These are phyloP conservation scores for Atherix ibis DNA, from an alignment of 2,888 invertebrate species.

Conservation along the genomic window DNA sequence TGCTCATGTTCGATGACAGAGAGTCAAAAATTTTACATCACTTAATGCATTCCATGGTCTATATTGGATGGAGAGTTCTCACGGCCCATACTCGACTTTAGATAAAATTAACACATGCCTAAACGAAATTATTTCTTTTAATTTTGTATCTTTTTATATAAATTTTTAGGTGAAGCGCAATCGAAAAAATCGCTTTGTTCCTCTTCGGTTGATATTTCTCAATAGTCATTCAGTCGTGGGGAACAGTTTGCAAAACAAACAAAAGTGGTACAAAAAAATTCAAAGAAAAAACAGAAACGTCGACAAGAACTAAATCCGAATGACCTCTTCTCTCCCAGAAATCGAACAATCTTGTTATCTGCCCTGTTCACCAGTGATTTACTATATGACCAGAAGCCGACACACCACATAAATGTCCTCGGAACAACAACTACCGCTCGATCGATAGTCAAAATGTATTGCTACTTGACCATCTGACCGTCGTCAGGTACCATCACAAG, in stretches of 20 bases:
- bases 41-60: conserved; percentile 9
- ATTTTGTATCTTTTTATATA: neutral
- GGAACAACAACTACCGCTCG: conserved; percentile 1
- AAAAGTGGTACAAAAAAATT: conserved; percentile 2
- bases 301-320: neutral
- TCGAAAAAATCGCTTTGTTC: neutral
- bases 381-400: conserved; percentile 13
- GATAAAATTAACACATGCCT: conserved; percentile 7
- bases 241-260: conserved; percentile 1
- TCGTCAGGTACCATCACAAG: too few species aligned
- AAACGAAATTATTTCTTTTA: conserved; percentile 1
- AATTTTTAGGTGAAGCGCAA: neutral
- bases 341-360: conserved; percentile 13
- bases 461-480: too few species aligned
- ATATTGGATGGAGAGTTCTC: too few species aligned
- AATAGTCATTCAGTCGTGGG: conserved; percentile 1
- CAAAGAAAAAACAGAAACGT: neutral
- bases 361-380: conserved; percentile 12
- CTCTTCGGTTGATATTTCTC: neutral
- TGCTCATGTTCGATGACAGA: conserved; percentile 2
- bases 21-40: conserved; percentile 6
- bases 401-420: conserved; percentile 12
- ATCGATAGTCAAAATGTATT: too few species aligned
- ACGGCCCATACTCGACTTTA: conserved; percentile 7
- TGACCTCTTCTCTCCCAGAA: conserved; percentile 2